Conservation (phyloP, 1,140 invertebrate species). For the Lucilia sericata region DNA sequence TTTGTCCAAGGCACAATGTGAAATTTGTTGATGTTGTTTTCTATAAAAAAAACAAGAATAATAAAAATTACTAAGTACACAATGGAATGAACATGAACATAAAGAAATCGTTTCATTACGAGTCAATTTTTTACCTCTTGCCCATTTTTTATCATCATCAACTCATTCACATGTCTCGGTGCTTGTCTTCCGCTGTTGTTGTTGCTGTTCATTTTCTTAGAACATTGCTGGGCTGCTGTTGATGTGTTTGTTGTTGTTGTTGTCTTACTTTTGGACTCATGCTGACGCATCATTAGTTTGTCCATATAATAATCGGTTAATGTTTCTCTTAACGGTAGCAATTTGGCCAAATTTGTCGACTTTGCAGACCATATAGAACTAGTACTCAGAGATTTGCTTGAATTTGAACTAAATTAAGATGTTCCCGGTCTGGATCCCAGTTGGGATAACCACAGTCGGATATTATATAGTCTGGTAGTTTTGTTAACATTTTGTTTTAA, state of each 20-base stretch:
- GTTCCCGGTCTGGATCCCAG: not conserved
- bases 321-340: constrained; percentile 13
- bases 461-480: constrained; percentile 33
- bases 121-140: not conserved
- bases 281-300: not conserved
- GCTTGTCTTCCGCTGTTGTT: not conserved
- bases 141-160: not conserved
- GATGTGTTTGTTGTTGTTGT: constrained; percentile 18
- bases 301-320: constrained; percentile 25
- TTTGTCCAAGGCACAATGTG: constrained; percentile 16
- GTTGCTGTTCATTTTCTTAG: not conserved
- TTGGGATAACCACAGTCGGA: constrained; percentile 28
- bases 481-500: constrained; percentile 22
- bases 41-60: not conserved
- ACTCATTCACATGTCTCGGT: not conserved
- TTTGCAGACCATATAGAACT: not conserved
- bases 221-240: not conserved
- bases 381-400: not conserved
- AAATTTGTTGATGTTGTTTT: not conserved
- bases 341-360: constrained; percentile 1
- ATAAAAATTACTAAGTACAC: not conserved
- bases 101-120: not conserved
- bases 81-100: not conserved
- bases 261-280: too few relatives aligned
- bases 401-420: not conserved